Percentiles rank a stretch among this genome's conserved stretches.
Evolutionary conservation across 92 coral and sea anemone genomes (phyloP).

Genomic region (Anthopleura xanthogrammica): DNA sequence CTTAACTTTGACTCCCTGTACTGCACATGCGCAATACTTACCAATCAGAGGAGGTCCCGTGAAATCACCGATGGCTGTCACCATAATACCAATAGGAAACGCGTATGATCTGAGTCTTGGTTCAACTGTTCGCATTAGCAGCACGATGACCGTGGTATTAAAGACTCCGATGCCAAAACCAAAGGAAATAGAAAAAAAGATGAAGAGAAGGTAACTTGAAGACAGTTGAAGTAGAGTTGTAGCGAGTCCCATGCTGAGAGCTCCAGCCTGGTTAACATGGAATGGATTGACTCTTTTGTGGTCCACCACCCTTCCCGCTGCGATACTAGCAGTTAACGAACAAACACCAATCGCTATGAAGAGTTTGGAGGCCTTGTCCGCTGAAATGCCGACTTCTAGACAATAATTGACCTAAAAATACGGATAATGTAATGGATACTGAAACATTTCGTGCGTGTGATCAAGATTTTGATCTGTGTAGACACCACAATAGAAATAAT

Average conservation of each 20-base stretch:
- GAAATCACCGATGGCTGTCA: neutral
- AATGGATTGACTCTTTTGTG: conserved; percentile 30
- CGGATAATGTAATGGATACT: too few species aligned
- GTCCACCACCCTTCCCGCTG: conserved; percentile 21
- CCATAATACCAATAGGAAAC: conserved; percentile 6
- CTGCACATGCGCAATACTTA: neutral
- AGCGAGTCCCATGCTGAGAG: conserved; percentile 24
- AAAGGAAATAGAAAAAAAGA: conserved; percentile 7
- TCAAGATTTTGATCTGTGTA: too few species aligned
- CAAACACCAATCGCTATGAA: conserved; percentile 24
- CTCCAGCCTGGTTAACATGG: conserved; percentile 23
- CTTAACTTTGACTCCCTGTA: too few species aligned
- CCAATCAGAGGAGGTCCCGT: conserved; percentile 24
- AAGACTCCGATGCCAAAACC: conserved; percentile 23
- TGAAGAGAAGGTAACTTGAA: neutral
- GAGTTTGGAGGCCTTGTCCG: conserved; percentile 17
- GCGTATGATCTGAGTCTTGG: neutral
- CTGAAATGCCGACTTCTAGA: conserved; percentile 25
- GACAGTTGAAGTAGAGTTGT: conserved; percentile 6
- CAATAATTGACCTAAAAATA: conserved; percentile 12
- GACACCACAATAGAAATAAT: too few species aligned
- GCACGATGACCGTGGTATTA: conserved; percentile 15
- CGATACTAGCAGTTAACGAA: conserved; percentile 5
- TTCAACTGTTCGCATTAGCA: conserved; percentile 7
- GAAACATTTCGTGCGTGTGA: too few species aligned